These are phyloP conservation scores for Monopterus albus DNA, from an alignment of 2,113 vertebrate species.

Conservation along the genomic window DNA sequence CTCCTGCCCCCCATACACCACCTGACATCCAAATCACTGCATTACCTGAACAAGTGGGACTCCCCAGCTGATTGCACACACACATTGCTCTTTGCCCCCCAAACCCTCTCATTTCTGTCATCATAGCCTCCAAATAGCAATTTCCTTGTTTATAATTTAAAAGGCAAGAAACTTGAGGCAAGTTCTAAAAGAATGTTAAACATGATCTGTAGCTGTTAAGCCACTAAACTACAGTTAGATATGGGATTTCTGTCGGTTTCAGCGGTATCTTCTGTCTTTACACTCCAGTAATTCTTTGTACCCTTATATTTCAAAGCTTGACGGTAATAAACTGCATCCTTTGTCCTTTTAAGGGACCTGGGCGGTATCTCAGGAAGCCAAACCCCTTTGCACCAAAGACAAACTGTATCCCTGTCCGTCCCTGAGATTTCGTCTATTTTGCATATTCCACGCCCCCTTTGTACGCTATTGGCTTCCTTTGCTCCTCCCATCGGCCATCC, in stretches of 20 bases:
- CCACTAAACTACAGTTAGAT: neutral
- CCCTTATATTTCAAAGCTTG: slow-evolving; percentile 12
- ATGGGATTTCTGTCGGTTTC: neutral
- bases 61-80: slow-evolving; percentile 14
- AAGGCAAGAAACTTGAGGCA: neutral
- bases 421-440: slow-evolving; percentile 53
- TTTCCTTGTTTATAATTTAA: neutral
- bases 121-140: slow-evolving; percentile 10
- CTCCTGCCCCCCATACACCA: neutral
- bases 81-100: slow-evolving; percentile 3
- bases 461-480: slow-evolving; percentile 55
- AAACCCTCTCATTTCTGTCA: neutral
- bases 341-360: slow-evolving; percentile 70
- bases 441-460: slow-evolving; percentile 57
- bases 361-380: slow-evolving; percentile 52
- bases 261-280: slow-evolving; percentile 1
- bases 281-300: neutral
- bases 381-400: slow-evolving; percentile 78
- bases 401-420: slow-evolving; percentile 40
- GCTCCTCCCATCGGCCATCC: slow-evolving; percentile 54
- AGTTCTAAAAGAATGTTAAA: neutral
- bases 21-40: slow-evolving; percentile 18
- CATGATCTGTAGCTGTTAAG: neutral
- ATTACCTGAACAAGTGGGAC: slow-evolving; percentile 8
- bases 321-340: slow-evolving; percentile 45